phyloP scores from a whole-genome alignment of 2,113 vertebrate species.

The Perccottus glenii region DNA sequence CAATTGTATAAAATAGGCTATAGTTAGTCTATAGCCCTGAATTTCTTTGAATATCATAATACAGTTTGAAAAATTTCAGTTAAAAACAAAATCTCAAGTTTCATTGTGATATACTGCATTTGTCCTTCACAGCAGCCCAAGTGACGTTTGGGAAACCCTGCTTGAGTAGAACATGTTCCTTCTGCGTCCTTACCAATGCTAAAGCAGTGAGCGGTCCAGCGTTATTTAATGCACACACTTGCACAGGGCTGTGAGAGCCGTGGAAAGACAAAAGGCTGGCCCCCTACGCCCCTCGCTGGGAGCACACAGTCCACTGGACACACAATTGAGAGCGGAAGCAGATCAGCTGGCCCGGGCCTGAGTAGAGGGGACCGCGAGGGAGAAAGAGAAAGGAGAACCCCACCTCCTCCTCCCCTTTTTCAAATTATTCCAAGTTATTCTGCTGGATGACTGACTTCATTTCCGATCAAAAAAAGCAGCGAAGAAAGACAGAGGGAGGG shows the following conservation, averaged over 20 bases:
- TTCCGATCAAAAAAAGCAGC: constrained; percentile 72
- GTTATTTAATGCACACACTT: constrained; percentile 36
- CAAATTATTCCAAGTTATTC: constrained; percentile 81
- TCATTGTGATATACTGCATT: background rate
- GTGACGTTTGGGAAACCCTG: constrained; percentile 5
- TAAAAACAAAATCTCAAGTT: too few species aligned
- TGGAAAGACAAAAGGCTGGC: constrained; percentile 69
- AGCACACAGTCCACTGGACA: constrained; percentile 79
- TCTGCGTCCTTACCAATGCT: constrained; percentile 6
- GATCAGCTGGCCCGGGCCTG: constrained; percentile 77
- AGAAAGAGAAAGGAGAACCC: constrained; percentile 50
- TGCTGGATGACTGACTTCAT: constrained; percentile 83
- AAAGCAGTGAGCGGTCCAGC: constrained; percentile 26
- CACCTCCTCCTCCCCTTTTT: constrained; percentile 61
- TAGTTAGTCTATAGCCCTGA: too few species aligned
- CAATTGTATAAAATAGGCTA: too few species aligned
- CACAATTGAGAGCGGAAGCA: constrained; percentile 78
- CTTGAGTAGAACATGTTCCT: constrained; percentile 4
- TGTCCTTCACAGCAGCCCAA: background rate
- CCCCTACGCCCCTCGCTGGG: constrained; percentile 65
- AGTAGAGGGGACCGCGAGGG: constrained; percentile 14
- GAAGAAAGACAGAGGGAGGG: constrained; percentile 61
- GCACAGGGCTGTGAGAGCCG: constrained; percentile 56
- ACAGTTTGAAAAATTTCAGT: too few species aligned
- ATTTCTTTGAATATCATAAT: too few species aligned